phyloP scores from a whole-genome alignment of 2,888 invertebrate species.

The Parochlus steinenii region DNA sequence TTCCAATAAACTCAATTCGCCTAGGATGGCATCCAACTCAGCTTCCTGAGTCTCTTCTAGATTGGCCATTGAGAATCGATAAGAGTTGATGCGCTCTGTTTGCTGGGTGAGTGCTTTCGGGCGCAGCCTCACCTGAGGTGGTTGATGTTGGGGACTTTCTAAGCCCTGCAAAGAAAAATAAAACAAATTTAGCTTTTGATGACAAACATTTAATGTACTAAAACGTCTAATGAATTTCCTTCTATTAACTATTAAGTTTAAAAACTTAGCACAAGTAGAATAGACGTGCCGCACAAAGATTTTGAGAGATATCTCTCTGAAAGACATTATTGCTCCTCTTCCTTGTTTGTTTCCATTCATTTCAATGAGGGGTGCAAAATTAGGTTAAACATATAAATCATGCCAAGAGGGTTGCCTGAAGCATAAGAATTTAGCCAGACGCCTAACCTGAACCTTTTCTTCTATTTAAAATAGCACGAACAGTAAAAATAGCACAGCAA shows the following conservation, averaged over 20 bases:
- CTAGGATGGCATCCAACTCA: constrained; percentile 90
- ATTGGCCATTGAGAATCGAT: constrained; percentile 91
- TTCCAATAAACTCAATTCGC: constrained; percentile 87
- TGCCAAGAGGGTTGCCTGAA: neutral
- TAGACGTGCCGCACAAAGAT: neutral
- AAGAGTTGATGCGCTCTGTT: constrained; percentile 55
- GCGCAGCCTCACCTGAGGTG: constrained; percentile 5
- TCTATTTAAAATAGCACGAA: no score
- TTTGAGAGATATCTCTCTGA: neutral
- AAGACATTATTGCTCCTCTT: constrained; percentile 1
- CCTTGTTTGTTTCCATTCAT: neutral
- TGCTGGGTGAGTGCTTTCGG: constrained; percentile 12
- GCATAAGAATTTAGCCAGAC: no score
- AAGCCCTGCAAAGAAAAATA: constrained; percentile 12
- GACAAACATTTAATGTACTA: neutral
- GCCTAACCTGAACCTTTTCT: no score
- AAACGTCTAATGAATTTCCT: neutral
- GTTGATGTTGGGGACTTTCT: constrained; percentile 14
- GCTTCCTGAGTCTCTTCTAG: constrained; percentile 92
- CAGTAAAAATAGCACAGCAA: no score
- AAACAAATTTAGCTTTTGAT: neutral
- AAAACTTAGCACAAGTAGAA: neutral
- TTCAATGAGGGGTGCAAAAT: constrained; percentile 2
- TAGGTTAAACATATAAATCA: no score
- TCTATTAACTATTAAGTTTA: constrained; percentile 1